Evolutionary conservation across 2,888 invertebrate species (phyloP), one percentile per base, ranked within the genome.

Genomic region (Meiosimyza decipiens): DNA sequence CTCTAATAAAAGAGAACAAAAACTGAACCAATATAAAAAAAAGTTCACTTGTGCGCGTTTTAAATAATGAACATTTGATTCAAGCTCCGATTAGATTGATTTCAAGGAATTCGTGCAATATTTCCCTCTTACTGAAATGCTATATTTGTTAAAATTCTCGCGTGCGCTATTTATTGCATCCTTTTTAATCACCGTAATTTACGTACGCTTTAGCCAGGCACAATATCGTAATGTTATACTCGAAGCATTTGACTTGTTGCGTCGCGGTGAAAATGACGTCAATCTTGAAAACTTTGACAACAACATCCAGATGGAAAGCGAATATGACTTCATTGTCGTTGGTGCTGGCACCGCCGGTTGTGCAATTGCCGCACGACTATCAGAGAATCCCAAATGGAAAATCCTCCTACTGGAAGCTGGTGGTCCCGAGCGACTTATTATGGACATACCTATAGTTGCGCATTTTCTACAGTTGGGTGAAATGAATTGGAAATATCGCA

Each of bases 311-410:
- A 73, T 86, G 79, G 82, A 84, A 4, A 68, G 76, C 12, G 91
- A 92, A 82, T 94, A 93, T 80, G 94, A 94, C 82, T 95, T 94
- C 78, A 91, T 94, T 66, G 87, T 94, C 18, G 91, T 95, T 5
- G 95, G 95, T 1, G 94, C 93, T 0, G 95, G 95, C 3, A 94
- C 94, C 0, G 94, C 94, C 0, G 95, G 95, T 2, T 93, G 94
- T 75, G 90, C 92, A 0, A 74, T 95, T 7, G 94, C 95, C 0
- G 92, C 92, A 74, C 88, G 95, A 54, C 86, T 95, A 6, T 90
- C 91, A 1, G 94, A 94, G 86, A 89, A 92, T 76, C 89, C 90
- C 0, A 87, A 91, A 13, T 92, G 92, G 90, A 91, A 90, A 75
- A 83, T 87, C 1, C 85, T 94, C 9, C 88, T 94, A 0, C 85